Evolutionary conservation across 2,888 invertebrate genomes (phyloP), one percentile per base, ranked within the genome.

Genomic region (Chrysodeixis includens): DNA sequence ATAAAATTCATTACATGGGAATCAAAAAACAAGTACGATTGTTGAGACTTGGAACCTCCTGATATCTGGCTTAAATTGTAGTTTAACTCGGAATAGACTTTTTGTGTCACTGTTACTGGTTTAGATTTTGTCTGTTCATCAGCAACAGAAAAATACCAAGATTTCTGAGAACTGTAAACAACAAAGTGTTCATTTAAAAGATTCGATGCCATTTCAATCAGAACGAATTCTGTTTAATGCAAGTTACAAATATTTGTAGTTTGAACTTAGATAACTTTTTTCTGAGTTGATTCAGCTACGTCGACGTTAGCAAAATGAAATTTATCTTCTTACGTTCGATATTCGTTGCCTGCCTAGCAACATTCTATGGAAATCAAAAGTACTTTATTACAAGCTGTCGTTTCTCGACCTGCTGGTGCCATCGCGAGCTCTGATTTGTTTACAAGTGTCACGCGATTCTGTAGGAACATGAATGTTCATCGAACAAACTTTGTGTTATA

Each of bases 401-500:
- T 84, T 84, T 76, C 79, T 84, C 87, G 83, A 76, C 81, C 85
- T 80, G 85, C 76, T 85, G 82, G 91, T 88, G 81, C 91, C 90
- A 89, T 91, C 90, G 86, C 91, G 84, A 80, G 73, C 75, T 81
- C 74, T 84, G 84, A 87, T 86, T 88, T 86, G 87, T 86, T 79
- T 61, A 60, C 74, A 65, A 66, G 64, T 81, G 85, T 88, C 91
- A 91, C 90, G 91, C 90, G 81, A 90, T 82, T 74, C 71, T 77
- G 75, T 49, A 63, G 70, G 64, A 69, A 69, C 66, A 82, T 80
- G 83, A 79, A 79, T 69, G 69, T 83, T 74, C 66, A 89, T 90
- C 85, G 88, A 89, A 78, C 83, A 83, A 88, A 84, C 81, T 66
- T 53, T 56, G 63, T 57, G 59, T 72, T 71, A 62, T 66, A 54